Percentiles rank a stretch among this genome's conserved stretches.
phyloP scores from a whole-genome alignment of 1,140 invertebrate genomes.

The Macrocentrus cingulum region DNA sequence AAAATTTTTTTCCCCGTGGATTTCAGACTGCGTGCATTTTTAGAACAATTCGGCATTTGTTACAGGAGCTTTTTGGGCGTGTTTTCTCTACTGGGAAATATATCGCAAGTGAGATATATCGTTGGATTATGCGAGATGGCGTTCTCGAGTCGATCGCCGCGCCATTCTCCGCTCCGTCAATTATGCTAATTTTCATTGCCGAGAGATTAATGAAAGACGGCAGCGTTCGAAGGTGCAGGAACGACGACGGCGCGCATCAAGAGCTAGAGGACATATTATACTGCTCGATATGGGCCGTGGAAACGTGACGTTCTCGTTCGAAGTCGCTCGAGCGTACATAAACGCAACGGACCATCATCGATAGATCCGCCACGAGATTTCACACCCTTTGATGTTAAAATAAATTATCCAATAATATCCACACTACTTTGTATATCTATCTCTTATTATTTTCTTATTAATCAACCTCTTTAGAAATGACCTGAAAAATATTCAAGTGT shows the following conservation, averaged over 20 bases:
- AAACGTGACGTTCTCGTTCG: constrained; percentile 25
- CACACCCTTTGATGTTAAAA: constrained; percentile 19
- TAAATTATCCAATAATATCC: constrained; percentile 18
- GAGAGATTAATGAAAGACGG: constrained; percentile 57
- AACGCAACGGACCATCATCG: constrained; percentile 24
- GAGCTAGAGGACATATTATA: constrained; percentile 9
- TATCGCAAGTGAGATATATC: constrained; percentile 56
- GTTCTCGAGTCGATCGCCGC: constrained; percentile 54
- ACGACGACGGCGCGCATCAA: constrained; percentile 23
- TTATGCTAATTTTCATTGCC: constrained; percentile 59
- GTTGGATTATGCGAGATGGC: constrained; percentile 55
- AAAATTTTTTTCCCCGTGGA: neutral
- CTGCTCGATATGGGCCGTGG: constrained; percentile 16
- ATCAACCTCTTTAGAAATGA: neutral
- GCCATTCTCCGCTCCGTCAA: constrained; percentile 58
- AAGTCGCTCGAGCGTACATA: constrained; percentile 22
- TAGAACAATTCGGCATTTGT: too few relatives aligned
- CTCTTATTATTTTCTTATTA: neutral
- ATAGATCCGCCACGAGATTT: constrained; percentile 18
- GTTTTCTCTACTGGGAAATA: constrained; percentile 54
- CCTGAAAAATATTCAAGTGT: too few relatives aligned
- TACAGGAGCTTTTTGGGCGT: too few relatives aligned
- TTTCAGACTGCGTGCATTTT: too few relatives aligned
- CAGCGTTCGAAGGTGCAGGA: constrained; percentile 32
- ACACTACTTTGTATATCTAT: neutral